Base-by-base conservation (phyloP, 2,888 invertebrate species). In the Ophion obscuratus region DNA sequence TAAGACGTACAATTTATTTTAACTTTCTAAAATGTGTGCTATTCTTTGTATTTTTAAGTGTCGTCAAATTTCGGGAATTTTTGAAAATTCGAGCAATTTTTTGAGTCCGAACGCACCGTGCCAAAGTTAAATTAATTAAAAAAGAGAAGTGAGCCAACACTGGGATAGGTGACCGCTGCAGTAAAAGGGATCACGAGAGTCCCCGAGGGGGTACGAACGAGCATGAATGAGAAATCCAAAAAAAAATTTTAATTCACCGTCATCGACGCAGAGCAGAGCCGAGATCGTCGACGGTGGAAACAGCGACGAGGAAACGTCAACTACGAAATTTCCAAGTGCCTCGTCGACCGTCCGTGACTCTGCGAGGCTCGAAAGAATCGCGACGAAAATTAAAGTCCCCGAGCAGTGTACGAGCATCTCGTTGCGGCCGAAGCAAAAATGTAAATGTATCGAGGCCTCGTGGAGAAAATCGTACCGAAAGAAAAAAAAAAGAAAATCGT, bases 221-320 rank as follows among this genome's bases (percentile, higher is more conserved):
- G 20, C 17, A 47, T 47, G 3, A 44, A 68, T 44, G 20, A 44
- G 14, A 44, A 40, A 67, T 14, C 2, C 47, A 74, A 40, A 83
- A 76, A 44, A 71, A 36, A 68, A 70, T 78, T 57, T 40, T 70
- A n/a, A 36, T 59, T 78, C 27, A 89, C 92, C 90, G 85, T 87
- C 74, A 9, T 74, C 70, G 44, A 83, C 40, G 71, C 92, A 92
- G 59, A 91, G 79, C 75, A 91, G 88, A 44, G 86, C 87, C 27
- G 89, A 90, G 14, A 91, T n/a, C 7, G 88, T 89, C 2, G 89
- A 83, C 2, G 91, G 87, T 24, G 88, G 81, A 24, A 89, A 89
- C 0, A 92, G 77, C 24, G 79, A 53, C 3, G 83, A 77, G 4
- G 85, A 84, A 9, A 85, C 88, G 47, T 92, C 89, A 36, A 83